Percentiles rank a stretch among this genome's conserved stretches.
Evolutionary conservation across 2,113 vertebrate species (phyloP).

Genomic region (Orientallactaga bullata): DNA sequence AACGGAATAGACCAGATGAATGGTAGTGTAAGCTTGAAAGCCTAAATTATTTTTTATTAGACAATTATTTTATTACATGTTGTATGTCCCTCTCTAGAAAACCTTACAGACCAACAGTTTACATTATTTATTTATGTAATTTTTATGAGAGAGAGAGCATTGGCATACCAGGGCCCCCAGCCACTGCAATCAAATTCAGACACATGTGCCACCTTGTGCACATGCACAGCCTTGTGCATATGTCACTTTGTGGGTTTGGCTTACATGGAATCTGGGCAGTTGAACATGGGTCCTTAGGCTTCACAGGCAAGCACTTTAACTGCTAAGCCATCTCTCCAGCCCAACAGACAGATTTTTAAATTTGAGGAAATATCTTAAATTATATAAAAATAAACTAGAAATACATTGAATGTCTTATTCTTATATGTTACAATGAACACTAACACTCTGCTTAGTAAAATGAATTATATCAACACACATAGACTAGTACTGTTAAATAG

Average conservation of each 20-base stretch:
- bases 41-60: background rate
- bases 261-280: accelerated
- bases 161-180: too few species aligned
- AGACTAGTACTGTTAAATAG: background rate
- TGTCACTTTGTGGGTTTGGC: too few species aligned
- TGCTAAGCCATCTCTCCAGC: background rate
- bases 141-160: too few species aligned
- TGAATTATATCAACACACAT: background rate
- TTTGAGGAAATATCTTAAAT: background rate
- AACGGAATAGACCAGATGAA: background rate
- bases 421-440: background rate
- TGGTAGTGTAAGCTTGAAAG: background rate
- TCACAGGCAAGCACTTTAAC: too few species aligned
- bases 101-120: background rate
- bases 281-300: background rate
- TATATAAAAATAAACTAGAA: background rate
- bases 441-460: slow-evolving; percentile 34
- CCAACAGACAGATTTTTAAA: background rate
- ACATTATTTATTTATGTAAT: too few species aligned
- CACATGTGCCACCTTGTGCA: too few species aligned
- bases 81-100: background rate
- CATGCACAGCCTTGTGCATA: too few species aligned
- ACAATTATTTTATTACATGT: background rate
- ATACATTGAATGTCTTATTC: background rate
- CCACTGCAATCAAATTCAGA: too few species aligned